Evolutionary conservation across 2,797 vertebrate species (phyloP), one percentile per base, ranked within the genome.

Genomic region (Protonibea diacanthus): DNA sequence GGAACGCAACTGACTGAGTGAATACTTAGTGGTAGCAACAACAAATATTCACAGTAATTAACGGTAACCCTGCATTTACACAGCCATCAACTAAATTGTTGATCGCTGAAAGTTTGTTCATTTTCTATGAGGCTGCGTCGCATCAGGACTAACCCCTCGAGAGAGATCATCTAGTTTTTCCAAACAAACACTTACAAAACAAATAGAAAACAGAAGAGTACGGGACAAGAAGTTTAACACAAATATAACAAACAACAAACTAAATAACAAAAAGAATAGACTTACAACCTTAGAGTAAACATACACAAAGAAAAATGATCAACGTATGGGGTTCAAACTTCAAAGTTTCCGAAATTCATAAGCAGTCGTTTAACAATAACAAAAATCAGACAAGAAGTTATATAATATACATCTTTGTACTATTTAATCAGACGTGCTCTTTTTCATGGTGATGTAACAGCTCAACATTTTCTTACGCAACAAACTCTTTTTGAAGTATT

Each of bases 361-460:
- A 65, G 29, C 18, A 20, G 51, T 14, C 2, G 21, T 58, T 74
- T 17, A 47, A 47, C 1, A 47, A 9, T 15, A 6, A 49, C 21
- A 64, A 33, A 63, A 3, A 25, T 40, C 23, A 42, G 64, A 53
- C 33, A 42, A 6, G 45, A 38, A 4, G 44, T 38, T 20, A 17
- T 6, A 58, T 27, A 68, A 21, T 17, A 48, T 44, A 9, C 40
- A 18, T 17, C 27, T 23, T 48, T 48, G 18, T 33, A 17, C 53
- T 29, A n/a, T 47, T 57, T 68, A 25, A 68, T 68, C 65, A 44
- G 40, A 68, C 38, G 25, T 67, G 11, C 27, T 33, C 20, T 14
- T 51, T 25, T n/a, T 6, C 40, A 12, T 14, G 20, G 29, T 40
- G 11, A 29, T 38, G 56, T 5, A 58, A 27, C 23, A 61, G 58